Percentiles rank a stretch among this genome's conserved stretches.
Conservation (phyloP, 2,888 invertebrate genomes). For the Bimastos eiseni region DNA sequence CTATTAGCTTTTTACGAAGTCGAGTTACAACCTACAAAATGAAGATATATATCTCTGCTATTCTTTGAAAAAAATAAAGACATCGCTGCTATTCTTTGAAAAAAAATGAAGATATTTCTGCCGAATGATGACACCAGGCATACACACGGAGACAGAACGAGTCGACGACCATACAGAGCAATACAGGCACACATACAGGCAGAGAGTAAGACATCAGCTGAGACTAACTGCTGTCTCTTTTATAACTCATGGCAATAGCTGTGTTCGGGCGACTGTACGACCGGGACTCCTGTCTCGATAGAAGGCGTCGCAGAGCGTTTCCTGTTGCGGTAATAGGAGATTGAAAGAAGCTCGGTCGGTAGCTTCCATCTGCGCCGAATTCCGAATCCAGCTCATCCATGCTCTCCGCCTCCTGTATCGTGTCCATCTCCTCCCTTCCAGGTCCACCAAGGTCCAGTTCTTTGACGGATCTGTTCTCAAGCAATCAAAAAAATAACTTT, state of each 20-base stretch:
- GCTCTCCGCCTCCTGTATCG: neutral
- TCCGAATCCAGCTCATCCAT: neutral
- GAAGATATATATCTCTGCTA: no score
- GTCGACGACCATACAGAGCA: no score
- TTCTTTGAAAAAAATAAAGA: no score
- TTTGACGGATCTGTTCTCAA: neutral
- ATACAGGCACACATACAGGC: no score
- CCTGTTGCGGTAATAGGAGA: neutral
- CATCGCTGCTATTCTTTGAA: no score
- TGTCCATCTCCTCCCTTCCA: constrained; percentile 3
- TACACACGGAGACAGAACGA: no score
- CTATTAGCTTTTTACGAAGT: no score
- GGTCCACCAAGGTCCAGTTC: neutral
- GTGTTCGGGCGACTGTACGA: neutral
- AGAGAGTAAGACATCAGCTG: no score
- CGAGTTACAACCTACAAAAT: no score
- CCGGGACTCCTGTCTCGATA: neutral
- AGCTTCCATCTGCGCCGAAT: neutral
- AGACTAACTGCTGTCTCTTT: neutral
- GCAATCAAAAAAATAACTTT: neutral
- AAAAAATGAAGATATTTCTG: no score
- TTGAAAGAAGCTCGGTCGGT: neutral
- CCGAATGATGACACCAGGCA: no score
- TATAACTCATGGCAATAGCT: neutral
- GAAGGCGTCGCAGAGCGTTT: neutral